Base-by-base conservation (phyloP, 2,888 invertebrate species). In the Lepidocyrtinus sp. region DNA sequence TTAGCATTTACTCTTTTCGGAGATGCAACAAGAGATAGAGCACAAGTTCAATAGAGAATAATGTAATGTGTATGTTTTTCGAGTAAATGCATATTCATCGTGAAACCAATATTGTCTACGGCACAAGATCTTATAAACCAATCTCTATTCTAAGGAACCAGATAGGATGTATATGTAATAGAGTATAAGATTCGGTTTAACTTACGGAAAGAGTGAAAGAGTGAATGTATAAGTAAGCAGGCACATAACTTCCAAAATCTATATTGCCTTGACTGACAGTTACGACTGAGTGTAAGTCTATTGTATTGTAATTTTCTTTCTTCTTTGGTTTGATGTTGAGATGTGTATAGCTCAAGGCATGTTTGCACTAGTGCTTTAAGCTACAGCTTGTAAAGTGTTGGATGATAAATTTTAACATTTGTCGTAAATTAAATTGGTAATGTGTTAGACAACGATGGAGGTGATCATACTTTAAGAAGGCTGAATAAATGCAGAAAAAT, bases 291-390 rank as follows among this genome's bases (percentile, higher is more conserved):
- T 68, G 22, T 63, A 73, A 55, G 24, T 59, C 73, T 59, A 73
- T 78, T 78, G 78, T 73, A 78, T 78, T 78, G 26, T 73, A 78
- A 78, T 78, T 78, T 78, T n/a, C 7, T 67, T 74, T 22, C 15
- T 50, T 26, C 50, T 1, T 46, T 50, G 70, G 1, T 55, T 55
- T 55, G 7, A 9, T 12, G n/a, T 55, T 55, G 3, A 55, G 55
- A n/a, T 36, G 12, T 36, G 17, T 55, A 55, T 55, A n/a, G n/a
- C n/a, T n/a, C n/a, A n/a, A n/a, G n/a, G 55, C 2, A 55, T 36
- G 36, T 36, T 9, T 36, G 36, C 12, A 36, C 36, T 12, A n/a
- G n/a, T n/a, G n/a, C n/a, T n/a, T n/a, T n/a, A n/a, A n/a, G n/a
- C n/a, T n/a, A n/a, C n/a, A n/a, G n/a, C n/a, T 55, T 3, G 55